Evolutionary conservation across 2,113 vertebrate species (phyloP).

Genomic region (Boleophthalmus pectinirostris): DNA sequence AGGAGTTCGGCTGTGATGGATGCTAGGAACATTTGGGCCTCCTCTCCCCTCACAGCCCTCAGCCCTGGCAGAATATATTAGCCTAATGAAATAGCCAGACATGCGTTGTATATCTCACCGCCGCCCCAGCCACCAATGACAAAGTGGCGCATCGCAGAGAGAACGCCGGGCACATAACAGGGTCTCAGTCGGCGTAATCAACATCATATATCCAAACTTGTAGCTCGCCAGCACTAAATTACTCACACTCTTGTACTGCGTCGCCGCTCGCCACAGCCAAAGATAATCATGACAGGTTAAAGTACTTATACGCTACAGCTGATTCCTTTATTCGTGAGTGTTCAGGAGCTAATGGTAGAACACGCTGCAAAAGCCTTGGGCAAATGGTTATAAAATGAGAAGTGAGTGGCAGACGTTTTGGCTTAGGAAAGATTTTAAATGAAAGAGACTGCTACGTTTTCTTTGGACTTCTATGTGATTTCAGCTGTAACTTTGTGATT

Average conservation of each 20-base stretch:
- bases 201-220: constrained; percentile 67
- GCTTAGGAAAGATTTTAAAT: constrained; percentile 25
- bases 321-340: constrained; percentile 36
- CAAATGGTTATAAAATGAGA: constrained; percentile 47
- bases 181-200: constrained; percentile 67
- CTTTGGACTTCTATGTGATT: constrained; percentile 25
- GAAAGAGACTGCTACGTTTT: constrained; percentile 20
- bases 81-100: constrained; percentile 70
- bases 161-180: constrained; percentile 66
- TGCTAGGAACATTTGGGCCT: constrained; percentile 56
- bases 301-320: constrained; percentile 38
- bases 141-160: constrained; percentile 44
- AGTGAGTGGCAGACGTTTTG: constrained; percentile 45
- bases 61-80: constrained; percentile 71
- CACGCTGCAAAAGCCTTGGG: constrained; percentile 26
- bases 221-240: constrained; percentile 58
- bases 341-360: constrained; percentile 37
- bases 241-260: constrained; percentile 20
- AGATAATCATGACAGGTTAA: constrained; percentile 45
- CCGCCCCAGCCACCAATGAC: constrained; percentile 54
- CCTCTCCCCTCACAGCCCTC: constrained; percentile 38
- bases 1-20: constrained; percentile 39
- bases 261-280: constrained; percentile 2
- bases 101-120: constrained; percentile 55
- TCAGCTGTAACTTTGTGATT: constrained; percentile 1